phyloP scores from a whole-genome alignment of 2,888 invertebrate genomes.

The Seira musarum region DNA sequence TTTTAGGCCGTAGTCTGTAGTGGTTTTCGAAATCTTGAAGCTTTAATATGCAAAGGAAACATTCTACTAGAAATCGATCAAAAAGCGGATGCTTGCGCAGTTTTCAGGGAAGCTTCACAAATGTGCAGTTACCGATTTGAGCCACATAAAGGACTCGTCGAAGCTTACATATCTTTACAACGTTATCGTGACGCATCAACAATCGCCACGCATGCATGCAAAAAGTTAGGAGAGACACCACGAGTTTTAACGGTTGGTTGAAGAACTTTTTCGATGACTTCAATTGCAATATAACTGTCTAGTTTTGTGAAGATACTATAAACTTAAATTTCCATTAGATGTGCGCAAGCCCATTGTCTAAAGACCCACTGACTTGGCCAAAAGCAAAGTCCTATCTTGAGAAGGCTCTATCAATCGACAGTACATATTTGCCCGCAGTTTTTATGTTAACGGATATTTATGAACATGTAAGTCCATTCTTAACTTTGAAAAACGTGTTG shows the following conservation, averaged over 20 bases:
- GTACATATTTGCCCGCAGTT: conserved; percentile 82
- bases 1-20: conserved; percentile 59
- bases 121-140: conserved; percentile 80
- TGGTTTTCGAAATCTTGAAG: conserved; percentile 75
- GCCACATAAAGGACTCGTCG: conserved; percentile 84
- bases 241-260: conserved; percentile 84
- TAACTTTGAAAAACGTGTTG: background rate
- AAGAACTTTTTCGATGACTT: too few relatives aligned
- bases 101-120: conserved; percentile 79
- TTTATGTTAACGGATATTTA: conserved; percentile 82
- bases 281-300: too few relatives aligned
- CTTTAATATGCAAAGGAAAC: conserved; percentile 82
- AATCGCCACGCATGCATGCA: conserved; percentile 81
- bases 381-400: conserved; percentile 82
- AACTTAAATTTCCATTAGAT: conserved; percentile 74
- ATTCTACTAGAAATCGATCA: conserved; percentile 80
- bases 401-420: conserved; percentile 82
- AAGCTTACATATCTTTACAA: conserved; percentile 81
- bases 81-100: conserved; percentile 78
- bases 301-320: too few relatives aligned
- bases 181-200: conserved; percentile 82
- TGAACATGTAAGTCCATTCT: conserved; percentile 74
- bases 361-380: conserved; percentile 77
- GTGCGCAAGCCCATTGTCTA: conserved; percentile 82
- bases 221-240: conserved; percentile 81